phyloP scores from a whole-genome alignment of 2,113 vertebrate species.

The Muntiacus reevesi region DNA sequence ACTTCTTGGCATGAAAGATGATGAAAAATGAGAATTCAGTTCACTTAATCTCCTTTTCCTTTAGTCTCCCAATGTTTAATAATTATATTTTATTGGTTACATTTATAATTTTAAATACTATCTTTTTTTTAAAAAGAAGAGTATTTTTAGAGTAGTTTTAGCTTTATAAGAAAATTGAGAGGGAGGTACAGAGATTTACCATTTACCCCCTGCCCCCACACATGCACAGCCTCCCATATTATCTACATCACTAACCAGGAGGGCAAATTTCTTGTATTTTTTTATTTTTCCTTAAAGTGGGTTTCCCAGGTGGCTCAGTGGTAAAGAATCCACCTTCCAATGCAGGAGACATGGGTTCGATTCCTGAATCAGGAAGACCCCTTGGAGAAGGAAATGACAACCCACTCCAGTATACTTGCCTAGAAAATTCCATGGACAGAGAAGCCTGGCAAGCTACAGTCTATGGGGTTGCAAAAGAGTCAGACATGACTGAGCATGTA shows the following conservation, averaged over 20 bases:
- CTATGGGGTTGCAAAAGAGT: neutral
- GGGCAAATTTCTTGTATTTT: neutral
- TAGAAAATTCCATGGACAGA: neutral
- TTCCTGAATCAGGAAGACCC: neutral
- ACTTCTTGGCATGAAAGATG: neutral
- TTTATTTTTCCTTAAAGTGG: neutral
- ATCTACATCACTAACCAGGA: neutral
- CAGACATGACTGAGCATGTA: neutral
- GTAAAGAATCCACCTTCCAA: neutral
- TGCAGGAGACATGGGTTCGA: neutral
- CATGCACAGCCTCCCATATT: neutral
- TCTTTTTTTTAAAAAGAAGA: neutral
- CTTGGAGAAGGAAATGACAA: neutral
- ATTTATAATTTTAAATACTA: slow-evolving; percentile 18
- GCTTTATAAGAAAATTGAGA: neutral
- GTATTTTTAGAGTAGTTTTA: neutral
- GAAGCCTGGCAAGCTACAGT: neutral
- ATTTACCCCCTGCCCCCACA: neutral
- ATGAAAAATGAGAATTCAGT: neutral
- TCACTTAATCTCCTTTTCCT: neutral
- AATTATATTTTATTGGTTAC: slow-evolving; percentile 1
- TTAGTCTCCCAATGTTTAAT: neutral
- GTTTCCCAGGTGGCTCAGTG: neutral
- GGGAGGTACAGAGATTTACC: neutral
- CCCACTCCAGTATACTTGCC: neutral